A percentile compares a stretch with the other conserved stretches of the same genome.
Evolutionary conservation across 2,888 invertebrate species (phyloP).

Genomic region (Peribatodes rhomboidaria): DNA sequence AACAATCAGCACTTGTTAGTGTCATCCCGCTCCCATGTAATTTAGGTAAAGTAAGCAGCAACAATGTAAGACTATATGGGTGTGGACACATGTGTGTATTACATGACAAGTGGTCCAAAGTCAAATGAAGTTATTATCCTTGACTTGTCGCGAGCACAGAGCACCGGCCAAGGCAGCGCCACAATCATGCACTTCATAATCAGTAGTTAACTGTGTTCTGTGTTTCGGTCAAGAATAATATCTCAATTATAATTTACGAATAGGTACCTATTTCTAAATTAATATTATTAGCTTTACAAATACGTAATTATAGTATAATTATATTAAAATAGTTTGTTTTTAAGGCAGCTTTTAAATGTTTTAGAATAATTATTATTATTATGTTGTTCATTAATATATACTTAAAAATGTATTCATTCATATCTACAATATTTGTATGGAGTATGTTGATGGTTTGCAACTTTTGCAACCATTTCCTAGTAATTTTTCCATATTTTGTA

Average conservation of each 20-base stretch:
- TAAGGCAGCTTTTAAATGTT: background rate
- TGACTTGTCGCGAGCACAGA: conserved; percentile 43
- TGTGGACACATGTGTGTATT: background rate
- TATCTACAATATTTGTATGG: too few relatives aligned
- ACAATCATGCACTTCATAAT: conserved; percentile 20
- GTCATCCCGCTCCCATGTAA: background rate
- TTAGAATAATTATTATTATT: too few relatives aligned
- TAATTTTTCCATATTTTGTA: too few relatives aligned
- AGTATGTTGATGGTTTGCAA: too few relatives aligned
- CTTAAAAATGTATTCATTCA: too few relatives aligned
- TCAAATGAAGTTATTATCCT: conserved; percentile 56
- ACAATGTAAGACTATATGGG: too few relatives aligned
- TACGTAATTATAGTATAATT: background rate
- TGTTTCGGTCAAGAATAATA: conserved; percentile 7
- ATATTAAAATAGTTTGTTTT: background rate
- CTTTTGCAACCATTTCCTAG: too few relatives aligned
- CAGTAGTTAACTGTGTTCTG: conserved; percentile 5
- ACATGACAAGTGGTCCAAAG: conserved; percentile 56
- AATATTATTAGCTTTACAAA: background rate
- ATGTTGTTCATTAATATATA: too few relatives aligned
- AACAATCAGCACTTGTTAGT: too few relatives aligned
- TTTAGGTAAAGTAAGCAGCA: background rate
- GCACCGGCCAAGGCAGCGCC: conserved; percentile 51
- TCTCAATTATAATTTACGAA: background rate
- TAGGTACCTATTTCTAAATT: background rate